Percentiles rank a stretch among this genome's conserved stretches.
phyloP scores from a whole-genome alignment of 1,140 invertebrate genomes.

The Papilio glaucus region DNA sequence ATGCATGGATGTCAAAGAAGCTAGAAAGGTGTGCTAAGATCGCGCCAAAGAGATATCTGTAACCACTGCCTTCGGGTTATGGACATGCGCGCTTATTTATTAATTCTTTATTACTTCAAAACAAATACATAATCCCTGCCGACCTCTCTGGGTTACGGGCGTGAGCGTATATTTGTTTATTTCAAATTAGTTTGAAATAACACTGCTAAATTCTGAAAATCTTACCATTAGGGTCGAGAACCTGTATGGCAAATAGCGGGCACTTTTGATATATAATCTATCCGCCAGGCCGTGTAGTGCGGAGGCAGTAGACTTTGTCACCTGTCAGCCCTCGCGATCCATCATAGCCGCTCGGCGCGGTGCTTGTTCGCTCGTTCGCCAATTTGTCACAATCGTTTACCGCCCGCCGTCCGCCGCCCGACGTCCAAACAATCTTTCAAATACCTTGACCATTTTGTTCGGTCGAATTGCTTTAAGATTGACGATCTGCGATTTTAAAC shows the following conservation, averaged over 20 bases:
- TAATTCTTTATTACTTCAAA: too few relatives aligned
- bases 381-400: constrained; percentile 32
- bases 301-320: constrained; percentile 34
- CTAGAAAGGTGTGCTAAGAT: too few relatives aligned
- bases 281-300: constrained; percentile 13
- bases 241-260: not conserved
- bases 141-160: too few relatives aligned
- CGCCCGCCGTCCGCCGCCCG: not conserved
- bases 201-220: too few relatives aligned
- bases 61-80: too few relatives aligned
- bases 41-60: too few relatives aligned
- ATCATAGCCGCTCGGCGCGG: constrained; percentile 5
- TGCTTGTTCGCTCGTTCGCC: constrained; percentile 20
- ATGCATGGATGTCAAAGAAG: too few relatives aligned
- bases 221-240: not conserved
- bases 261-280: constrained; percentile 17
- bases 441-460: constrained; percentile 28
- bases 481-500: constrained; percentile 10
- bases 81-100: too few relatives aligned
- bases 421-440: constrained; percentile 22
- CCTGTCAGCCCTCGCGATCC: constrained; percentile 26
- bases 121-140: too few relatives aligned
- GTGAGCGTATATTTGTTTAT: too few relatives aligned
- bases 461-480: constrained; percentile 16
- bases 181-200: too few relatives aligned